Percentiles rank a stretch among this genome's conserved stretches.
Evolutionary conservation across 2,888 invertebrate species (phyloP).

Genomic region (Sinelater perroti): DNA sequence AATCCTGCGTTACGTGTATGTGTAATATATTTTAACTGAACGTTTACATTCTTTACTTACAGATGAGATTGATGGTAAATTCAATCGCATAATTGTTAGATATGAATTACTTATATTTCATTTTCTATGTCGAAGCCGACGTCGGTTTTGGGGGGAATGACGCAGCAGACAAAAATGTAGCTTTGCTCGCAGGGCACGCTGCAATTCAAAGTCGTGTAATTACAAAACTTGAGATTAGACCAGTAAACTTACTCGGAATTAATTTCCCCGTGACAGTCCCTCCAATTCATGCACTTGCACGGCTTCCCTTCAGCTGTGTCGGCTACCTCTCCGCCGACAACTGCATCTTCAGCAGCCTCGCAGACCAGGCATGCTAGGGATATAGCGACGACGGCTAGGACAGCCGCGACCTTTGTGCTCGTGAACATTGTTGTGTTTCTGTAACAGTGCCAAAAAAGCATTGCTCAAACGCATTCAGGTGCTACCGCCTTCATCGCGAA

Average conservation of each 20-base stretch:
- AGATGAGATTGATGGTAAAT: not conserved
- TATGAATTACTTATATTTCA: not conserved
- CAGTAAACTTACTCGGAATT: constrained; percentile 52
- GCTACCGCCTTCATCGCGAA: too few relatives aligned
- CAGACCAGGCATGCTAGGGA: too few relatives aligned
- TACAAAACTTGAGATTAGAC: not conserved
- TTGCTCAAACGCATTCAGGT: too few relatives aligned
- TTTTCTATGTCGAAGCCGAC: not conserved
- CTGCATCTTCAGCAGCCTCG: too few relatives aligned
- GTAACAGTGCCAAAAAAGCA: too few relatives aligned
- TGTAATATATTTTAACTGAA: too few relatives aligned
- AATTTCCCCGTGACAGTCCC: constrained; percentile 50
- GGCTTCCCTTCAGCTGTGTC: constrained; percentile 26
- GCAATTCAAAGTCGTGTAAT: constrained; percentile 39
- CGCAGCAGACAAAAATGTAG: constrained; percentile 48
- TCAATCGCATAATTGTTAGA: not conserved
- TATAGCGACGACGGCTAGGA: too few relatives aligned
- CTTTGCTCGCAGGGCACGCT: constrained; percentile 48
- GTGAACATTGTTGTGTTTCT: too few relatives aligned
- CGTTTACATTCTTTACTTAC: too few relatives aligned
- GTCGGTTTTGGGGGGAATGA: not conserved
- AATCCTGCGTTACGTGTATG: too few relatives aligned
- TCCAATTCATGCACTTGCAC: constrained; percentile 53
- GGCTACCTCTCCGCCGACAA: too few relatives aligned
- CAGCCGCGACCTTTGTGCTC: too few relatives aligned